Evolutionary conservation across 1,140 invertebrate species (phyloP).

Genomic region (Drosophila prosaltans): DNA sequence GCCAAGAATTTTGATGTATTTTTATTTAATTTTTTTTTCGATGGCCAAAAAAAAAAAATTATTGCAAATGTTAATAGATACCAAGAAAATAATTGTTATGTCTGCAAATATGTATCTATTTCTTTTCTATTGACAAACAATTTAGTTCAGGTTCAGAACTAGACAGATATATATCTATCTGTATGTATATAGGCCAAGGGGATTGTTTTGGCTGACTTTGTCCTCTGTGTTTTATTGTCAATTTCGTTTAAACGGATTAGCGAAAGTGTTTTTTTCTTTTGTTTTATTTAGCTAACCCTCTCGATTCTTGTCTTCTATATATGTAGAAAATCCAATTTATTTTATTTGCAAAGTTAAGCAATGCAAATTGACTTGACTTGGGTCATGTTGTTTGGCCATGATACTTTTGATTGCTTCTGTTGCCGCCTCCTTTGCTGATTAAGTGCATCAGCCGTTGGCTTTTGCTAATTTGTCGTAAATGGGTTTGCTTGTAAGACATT

Average conservation of each 20-base stretch:
- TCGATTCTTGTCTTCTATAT: neutral
- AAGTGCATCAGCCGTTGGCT: constrained; percentile 68
- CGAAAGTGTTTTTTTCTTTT: constrained; percentile 63
- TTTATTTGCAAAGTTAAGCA: constrained; percentile 60
- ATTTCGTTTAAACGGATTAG: constrained; percentile 67
- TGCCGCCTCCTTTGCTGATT: constrained; percentile 50
- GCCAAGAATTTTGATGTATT: constrained; percentile 76
- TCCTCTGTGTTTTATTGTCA: constrained; percentile 23
- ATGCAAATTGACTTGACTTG: constrained; percentile 40
- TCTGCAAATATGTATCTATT: neutral
- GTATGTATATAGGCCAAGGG: constrained; percentile 43
- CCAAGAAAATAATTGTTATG: constrained; percentile 26
- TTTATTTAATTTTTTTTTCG: constrained; percentile 34
- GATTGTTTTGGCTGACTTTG: constrained; percentile 32
- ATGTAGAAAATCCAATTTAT: constrained; percentile 68
- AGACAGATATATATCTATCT: neutral
- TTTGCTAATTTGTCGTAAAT: constrained; percentile 73
- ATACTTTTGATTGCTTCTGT: neutral
- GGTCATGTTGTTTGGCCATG: constrained; percentile 23
- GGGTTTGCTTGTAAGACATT: constrained; percentile 63
- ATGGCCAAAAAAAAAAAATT: neutral
- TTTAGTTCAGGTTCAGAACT: constrained; percentile 18
- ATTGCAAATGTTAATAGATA: constrained; percentile 25
- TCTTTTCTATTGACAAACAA: constrained; percentile 1
- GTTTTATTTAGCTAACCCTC: neutral